Evolutionary conservation across 2,888 invertebrate species (phyloP).

Genomic region (Caenorhabditis afra): DNA sequence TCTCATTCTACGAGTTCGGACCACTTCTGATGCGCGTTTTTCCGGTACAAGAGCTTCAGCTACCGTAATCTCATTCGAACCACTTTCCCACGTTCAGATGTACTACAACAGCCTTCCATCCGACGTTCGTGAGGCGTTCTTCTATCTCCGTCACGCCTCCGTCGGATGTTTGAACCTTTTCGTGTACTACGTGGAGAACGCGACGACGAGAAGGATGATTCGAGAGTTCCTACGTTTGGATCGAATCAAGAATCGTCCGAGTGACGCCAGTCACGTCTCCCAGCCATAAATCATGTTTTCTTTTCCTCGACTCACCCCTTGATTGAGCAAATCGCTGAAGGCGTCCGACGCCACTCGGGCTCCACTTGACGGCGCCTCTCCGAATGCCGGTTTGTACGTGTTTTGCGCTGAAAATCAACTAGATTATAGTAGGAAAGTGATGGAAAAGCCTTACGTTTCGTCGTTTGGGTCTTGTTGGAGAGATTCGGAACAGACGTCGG

Average conservation of each 20-base stretch:
- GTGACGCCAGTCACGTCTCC: background rate
- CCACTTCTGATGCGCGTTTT: background rate
- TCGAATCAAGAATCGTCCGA: background rate
- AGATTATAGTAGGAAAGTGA: background rate
- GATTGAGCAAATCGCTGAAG: slow-evolving; percentile 53
- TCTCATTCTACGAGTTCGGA: background rate
- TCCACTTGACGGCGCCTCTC: slow-evolving; percentile 16
- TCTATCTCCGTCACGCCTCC: background rate
- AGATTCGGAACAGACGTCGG: background rate
- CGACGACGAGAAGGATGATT: background rate
- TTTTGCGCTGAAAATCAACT: slow-evolving; percentile 51
- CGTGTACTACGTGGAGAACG: background rate
- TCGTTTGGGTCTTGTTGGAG: slow-evolving; percentile 21
- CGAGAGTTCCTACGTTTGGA: background rate
- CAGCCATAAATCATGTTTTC: background rate
- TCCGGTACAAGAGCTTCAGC: no score
- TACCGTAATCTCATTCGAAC: no score
- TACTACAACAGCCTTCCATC: background rate
- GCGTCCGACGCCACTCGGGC: slow-evolving; percentile 52
- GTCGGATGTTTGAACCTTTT: background rate
- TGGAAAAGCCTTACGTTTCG: slow-evolving; percentile 16
- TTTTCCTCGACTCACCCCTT: slow-evolving; percentile 40
- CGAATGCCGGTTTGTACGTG: slow-evolving; percentile 57
- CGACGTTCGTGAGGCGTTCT: background rate
- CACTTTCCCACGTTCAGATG: background rate